Evolutionary conservation across 2,888 invertebrate genomes (phyloP).

Genomic region (Odontocolon sp.): DNA sequence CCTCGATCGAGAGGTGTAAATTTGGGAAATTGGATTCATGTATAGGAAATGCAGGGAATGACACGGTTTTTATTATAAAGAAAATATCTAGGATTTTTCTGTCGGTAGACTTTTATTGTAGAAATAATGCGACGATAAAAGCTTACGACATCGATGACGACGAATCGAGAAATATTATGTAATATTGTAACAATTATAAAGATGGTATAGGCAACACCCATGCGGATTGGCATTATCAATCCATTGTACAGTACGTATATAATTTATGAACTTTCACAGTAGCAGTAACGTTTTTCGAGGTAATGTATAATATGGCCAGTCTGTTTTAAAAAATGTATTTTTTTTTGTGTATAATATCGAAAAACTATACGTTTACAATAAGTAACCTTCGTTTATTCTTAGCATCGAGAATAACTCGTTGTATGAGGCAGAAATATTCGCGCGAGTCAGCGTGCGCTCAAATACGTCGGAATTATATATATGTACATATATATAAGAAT

Average conservation of each 20-base stretch:
- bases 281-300: slow-evolving; percentile 16
- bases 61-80: slow-evolving; percentile 10
- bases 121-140: slow-evolving; percentile 50
- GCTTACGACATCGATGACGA: slow-evolving; percentile 45
- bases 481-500: slow-evolving; percentile 37
- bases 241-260: slow-evolving; percentile 8
- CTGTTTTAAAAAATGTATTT: slow-evolving; percentile 36
- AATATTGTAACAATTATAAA: slow-evolving; percentile 9
- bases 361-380: slow-evolving; percentile 45
- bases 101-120: slow-evolving; percentile 45
- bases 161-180: slow-evolving; percentile 28
- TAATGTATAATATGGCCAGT: slow-evolving; percentile 47
- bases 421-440: slow-evolving; percentile 33
- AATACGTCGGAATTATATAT: slow-evolving; percentile 8
- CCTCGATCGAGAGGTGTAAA: background rate
- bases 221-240: background rate
- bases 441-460: too few species aligned
- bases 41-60: background rate
- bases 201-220: slow-evolving; percentile 14
- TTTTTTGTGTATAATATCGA: slow-evolving; percentile 48
- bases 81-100: slow-evolving; percentile 10
- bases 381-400: slow-evolving; percentile 18
- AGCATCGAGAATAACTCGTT: slow-evolving; percentile 47
- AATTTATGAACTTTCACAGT: slow-evolving; percentile 4
- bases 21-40: background rate